Conservation (phyloP, 2,113 vertebrate genomes). For the Theropithecus gelada region DNA sequence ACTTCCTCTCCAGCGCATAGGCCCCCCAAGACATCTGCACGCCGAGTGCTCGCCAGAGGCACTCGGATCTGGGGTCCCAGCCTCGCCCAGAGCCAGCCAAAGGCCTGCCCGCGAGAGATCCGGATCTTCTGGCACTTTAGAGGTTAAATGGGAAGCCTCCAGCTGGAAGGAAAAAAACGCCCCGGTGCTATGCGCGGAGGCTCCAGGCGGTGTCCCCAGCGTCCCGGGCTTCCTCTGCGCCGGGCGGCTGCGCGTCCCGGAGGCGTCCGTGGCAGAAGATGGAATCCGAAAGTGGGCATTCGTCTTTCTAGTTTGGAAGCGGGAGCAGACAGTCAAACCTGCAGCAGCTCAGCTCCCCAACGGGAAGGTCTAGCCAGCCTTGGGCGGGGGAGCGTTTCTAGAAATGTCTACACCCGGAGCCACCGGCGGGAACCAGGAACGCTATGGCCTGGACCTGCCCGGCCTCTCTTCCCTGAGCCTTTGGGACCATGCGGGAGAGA, state of each 20-base stretch:
- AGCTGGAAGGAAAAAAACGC: background rate
- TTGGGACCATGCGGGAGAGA: background rate
- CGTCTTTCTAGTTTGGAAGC: slow-evolving; percentile 66
- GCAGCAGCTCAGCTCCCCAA: background rate
- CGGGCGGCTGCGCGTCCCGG: background rate
- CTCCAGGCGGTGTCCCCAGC: slow-evolving; percentile 88
- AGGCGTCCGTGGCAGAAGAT: slow-evolving; percentile 36
- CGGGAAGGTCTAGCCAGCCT: background rate
- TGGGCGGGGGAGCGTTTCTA: background rate
- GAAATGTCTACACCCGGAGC: background rate
- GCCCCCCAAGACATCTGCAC: background rate
- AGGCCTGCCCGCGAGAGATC: background rate
- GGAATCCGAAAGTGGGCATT: slow-evolving; percentile 61
- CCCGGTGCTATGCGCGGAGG: slow-evolving; percentile 78
- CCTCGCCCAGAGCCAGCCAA: background rate
- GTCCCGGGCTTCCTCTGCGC: slow-evolving; percentile 78
- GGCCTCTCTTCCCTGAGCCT: background rate
- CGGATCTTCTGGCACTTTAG: background rate
- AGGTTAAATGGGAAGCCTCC: slow-evolving; percentile 60
- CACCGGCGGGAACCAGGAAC: background rate
- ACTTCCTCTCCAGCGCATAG: background rate
- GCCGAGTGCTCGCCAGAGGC: rapidly evolving
- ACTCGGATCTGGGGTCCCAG: background rate
- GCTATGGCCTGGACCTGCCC: background rate
- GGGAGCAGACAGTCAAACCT: background rate